Conservation (phyloP, 2,113 vertebrate species). For the Blennius ocellaris region DNA sequence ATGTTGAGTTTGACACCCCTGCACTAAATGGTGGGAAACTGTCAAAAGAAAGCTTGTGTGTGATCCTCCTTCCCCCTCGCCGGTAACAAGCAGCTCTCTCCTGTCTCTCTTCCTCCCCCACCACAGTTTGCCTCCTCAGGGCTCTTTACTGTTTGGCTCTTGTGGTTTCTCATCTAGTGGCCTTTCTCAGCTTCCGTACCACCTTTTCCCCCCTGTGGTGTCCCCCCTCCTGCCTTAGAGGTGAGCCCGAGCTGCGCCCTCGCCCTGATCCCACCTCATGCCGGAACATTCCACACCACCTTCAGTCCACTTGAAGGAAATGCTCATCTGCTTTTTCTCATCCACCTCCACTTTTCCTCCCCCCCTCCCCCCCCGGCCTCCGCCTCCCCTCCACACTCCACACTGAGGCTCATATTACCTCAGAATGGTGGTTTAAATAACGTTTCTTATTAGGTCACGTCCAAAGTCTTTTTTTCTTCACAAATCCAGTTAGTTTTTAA, state of each 20-base stretch:
- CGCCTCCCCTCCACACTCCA: too few species aligned
- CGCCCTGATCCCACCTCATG: conserved; percentile 46
- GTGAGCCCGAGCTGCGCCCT: conserved; percentile 86
- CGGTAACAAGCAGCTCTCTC: conserved; percentile 80
- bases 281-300: conserved; percentile 68
- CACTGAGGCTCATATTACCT: too few species aligned
- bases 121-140: conserved; percentile 99
- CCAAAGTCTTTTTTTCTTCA: too few species aligned
- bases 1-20: too few species aligned
- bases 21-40: too few species aligned
- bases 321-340: conserved; percentile 45
- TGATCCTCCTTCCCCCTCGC: conserved; percentile 39
- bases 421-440: too few species aligned
- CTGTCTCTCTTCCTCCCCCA: conserved; percentile 82
- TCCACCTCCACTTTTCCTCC: conserved; percentile 18
- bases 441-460: too few species aligned
- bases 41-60: background rate
- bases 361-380: conserved; percentile 5
- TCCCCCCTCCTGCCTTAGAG: conserved; percentile 96
- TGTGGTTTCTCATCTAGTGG: conserved; percentile 99
- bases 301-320: conserved; percentile 31
- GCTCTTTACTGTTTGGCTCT: conserved; percentile 99
- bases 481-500: too few species aligned
- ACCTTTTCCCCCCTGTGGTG: conserved; percentile 94
- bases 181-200: conserved; percentile 98